These are phyloP conservation scores for Pangasius krempfi DNA, from an alignment of 2,797 vertebrate genomes.

Conservation along the genomic window DNA sequence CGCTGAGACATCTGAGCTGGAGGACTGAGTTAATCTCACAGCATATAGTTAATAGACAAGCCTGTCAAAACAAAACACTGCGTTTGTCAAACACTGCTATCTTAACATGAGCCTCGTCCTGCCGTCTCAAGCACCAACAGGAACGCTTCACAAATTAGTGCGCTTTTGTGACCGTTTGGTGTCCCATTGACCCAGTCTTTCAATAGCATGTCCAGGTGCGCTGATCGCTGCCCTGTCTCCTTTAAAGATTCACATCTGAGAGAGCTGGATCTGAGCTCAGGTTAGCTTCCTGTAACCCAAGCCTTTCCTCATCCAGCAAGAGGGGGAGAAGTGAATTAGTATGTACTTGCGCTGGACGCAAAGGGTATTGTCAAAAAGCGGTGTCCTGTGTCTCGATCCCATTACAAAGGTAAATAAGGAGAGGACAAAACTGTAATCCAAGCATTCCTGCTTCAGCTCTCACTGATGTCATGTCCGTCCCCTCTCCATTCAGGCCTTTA, in stretches of 20 bases:
- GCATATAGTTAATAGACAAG: conserved; percentile 51
- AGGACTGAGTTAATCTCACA: conserved; percentile 45
- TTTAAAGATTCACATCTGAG: conserved; percentile 43
- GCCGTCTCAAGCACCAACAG: conserved; percentile 21
- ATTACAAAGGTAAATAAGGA: conserved; percentile 68
- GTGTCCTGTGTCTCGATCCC: conserved; percentile 64
- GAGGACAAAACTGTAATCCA: conserved; percentile 64
- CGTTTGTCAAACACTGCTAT: conserved; percentile 43
- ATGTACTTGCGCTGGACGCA: conserved; percentile 68
- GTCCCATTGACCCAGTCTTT: conserved; percentile 48
- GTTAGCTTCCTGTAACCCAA: conserved; percentile 78
- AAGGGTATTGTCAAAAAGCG: conserved; percentile 65
- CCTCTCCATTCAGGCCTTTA: conserved; percentile 58
- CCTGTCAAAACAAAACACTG: conserved; percentile 57
- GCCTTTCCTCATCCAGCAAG: conserved; percentile 62
- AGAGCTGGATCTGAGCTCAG: conserved; percentile 57
- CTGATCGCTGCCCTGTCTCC: conserved; percentile 37
- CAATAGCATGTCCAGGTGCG: conserved; percentile 56
- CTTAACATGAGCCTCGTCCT: conserved; percentile 25
- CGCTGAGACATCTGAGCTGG: conserved; percentile 19
- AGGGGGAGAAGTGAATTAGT: conserved; percentile 66
- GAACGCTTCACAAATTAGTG: conserved; percentile 18
- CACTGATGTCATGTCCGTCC: conserved; percentile 58
- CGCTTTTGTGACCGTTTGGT: conserved; percentile 21
- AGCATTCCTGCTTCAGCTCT: conserved; percentile 55